Evolutionary conservation across 1,140 invertebrate genomes (phyloP), one percentile per base, ranked within the genome.

Genomic region (Paracyclopina nana): DNA sequence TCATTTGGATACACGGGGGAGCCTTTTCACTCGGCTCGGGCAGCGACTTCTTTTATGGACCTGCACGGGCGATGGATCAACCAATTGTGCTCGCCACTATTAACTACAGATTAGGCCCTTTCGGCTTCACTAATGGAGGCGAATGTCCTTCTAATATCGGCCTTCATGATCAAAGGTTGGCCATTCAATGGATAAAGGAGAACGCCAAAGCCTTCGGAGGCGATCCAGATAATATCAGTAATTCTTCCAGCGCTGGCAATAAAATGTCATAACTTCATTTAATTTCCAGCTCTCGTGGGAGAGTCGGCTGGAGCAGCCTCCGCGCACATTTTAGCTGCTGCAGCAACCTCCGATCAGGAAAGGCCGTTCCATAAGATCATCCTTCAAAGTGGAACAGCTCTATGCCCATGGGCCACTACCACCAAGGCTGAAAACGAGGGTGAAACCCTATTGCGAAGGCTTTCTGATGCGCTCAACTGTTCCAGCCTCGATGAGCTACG

Each of bases 221-320:
- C 3, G 48, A 53, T 41, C 26, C 31, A 14, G 30, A 44, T 18
- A 55, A 54, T 40, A 22, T 58, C n/a, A 38, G 54, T 18, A n/a
- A n/a, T n/a, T n/a, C n/a, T n/a, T n/a, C n/a, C n/a, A n/a, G n/a
- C n/a, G n/a, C n/a, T n/a, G n/a, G n/a, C n/a, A n/a, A n/a, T n/a
- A n/a, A n/a, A n/a, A n/a, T n/a, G n/a, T n/a, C n/a, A n/a, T n/a
- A n/a, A n/a, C n/a, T n/a, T n/a, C n/a, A n/a, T n/a, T n/a, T n/a
- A n/a, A n/a, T n/a, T n/a, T n/a, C n/a, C n/a, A n/a, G n/a, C 92
- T 1, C 67, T 97, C 9, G 94, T 96, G 61, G 91, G 90, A 12
- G 92, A 97, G 66, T 90, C 83, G 54, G 88, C 91, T 9, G 91
- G 92, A 6, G 88, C 87, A 1, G 86, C 85, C 6, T 85, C 85